Evolutionary conservation across 1,140 invertebrate species (phyloP).

Genomic region (Geopemphigus sp.): DNA sequence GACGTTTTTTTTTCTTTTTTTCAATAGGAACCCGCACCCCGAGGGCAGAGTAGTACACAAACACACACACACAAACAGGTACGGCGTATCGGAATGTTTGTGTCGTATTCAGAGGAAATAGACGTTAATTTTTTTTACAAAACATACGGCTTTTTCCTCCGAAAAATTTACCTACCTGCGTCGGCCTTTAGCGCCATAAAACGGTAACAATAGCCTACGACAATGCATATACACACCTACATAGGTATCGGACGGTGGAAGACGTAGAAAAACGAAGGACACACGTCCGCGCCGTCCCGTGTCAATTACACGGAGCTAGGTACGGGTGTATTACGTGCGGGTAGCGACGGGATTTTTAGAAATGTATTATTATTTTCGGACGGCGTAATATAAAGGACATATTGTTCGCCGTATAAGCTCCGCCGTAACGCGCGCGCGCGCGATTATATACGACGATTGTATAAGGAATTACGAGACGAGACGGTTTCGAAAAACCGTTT

Average conservation of each 20-base stretch:
- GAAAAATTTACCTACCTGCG: constrained; percentile 16
- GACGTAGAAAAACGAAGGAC: neutral
- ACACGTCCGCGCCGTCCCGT: neutral
- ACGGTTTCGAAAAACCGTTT: neutral
- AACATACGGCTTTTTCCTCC: constrained; percentile 14
- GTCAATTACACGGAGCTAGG: neutral
- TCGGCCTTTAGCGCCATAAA: constrained; percentile 41
- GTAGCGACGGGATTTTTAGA: neutral
- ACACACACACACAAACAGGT: too few relatives aligned
- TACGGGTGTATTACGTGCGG: neutral
- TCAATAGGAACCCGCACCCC: constrained; percentile 29
- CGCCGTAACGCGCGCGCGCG: too few relatives aligned
- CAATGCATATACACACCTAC: neutral
- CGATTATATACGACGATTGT: too few relatives aligned
- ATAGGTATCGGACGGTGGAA: too few relatives aligned
- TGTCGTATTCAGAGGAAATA: constrained; percentile 47
- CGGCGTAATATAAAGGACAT: too few relatives aligned
- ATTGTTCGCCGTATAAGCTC: too few relatives aligned
- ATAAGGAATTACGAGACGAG: neutral
- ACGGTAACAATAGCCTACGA: neutral
- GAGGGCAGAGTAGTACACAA: neutral
- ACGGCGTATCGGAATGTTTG: constrained; percentile 22
- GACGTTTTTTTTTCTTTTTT: constrained; percentile 2
- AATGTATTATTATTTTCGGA: too few relatives aligned
- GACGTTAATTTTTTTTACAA: constrained; percentile 40